Evolutionary conservation across 2,888 invertebrate species (phyloP).

Genomic region (Hypercompe scribonia): DNA sequence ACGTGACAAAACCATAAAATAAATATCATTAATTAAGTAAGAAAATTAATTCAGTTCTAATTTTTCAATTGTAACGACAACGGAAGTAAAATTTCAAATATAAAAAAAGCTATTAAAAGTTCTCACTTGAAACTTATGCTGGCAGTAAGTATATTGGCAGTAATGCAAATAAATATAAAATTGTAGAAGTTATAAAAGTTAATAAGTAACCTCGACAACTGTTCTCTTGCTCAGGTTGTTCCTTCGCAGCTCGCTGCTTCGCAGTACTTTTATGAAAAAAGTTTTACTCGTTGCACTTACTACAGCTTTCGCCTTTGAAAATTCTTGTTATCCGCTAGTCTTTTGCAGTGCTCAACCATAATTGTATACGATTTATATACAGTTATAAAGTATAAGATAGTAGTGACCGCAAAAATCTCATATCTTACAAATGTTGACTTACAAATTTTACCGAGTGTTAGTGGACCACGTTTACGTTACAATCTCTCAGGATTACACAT

Average conservation of each 20-base stretch:
- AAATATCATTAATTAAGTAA: not conserved
- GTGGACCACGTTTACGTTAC: not conserved
- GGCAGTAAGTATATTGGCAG: conserved; percentile 35
- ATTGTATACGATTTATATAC: conserved; percentile 13
- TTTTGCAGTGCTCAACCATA: conserved; percentile 25
- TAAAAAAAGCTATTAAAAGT: not conserved
- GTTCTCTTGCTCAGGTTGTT: conserved; percentile 74
- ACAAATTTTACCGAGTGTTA: not conserved
- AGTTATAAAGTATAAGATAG: not conserved
- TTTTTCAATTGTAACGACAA: not conserved
- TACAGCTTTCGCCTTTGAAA: conserved; percentile 64
- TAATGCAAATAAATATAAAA: conserved; percentile 64
- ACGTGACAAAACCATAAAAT: too few species aligned
- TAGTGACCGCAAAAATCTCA: not conserved
- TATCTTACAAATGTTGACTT: not conserved
- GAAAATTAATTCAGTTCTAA: too few species aligned
- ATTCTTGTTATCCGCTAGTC: conserved; percentile 63
- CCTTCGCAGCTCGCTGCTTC: conserved; percentile 74
- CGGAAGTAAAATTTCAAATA: not conserved
- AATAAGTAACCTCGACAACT: conserved; percentile 79
- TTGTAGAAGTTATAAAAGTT: conserved; percentile 78
- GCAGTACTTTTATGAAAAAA: conserved; percentile 84
- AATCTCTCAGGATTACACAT: not conserved
- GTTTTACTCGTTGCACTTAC: conserved; percentile 76
- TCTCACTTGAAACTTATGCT: conserved; percentile 9